Evolutionary conservation across 2,113 vertebrate genomes (phyloP).

Genomic region (Eptatretus burgeri): DNA sequence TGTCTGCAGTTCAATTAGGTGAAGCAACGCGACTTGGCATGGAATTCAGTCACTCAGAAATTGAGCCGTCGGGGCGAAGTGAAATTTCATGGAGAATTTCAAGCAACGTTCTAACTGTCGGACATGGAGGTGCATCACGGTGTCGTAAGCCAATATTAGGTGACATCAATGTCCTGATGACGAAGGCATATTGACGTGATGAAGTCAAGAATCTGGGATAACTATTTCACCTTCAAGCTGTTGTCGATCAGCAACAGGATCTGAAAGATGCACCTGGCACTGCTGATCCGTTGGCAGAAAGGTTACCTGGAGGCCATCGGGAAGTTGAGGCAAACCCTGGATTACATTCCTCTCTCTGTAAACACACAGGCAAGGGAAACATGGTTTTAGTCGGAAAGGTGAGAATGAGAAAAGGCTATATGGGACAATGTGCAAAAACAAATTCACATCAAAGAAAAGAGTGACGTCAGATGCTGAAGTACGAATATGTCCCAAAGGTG

Average conservation of each 20-base stretch:
- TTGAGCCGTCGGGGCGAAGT: too few species aligned
- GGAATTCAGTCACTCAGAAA: too few species aligned
- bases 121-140: too few species aligned
- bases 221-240: slow-evolving; percentile 9
- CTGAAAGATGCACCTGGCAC: slow-evolving; percentile 62
- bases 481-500: too few species aligned
- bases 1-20: too few species aligned
- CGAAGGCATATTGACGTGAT: background rate
- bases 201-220: background rate
- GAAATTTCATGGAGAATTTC: too few species aligned
- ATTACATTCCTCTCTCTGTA: slow-evolving; percentile 92
- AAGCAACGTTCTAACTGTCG: too few species aligned
- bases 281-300: slow-evolving; percentile 79
- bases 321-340: slow-evolving; percentile 86
- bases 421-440: too few species aligned
- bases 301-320: slow-evolving; percentile 72
- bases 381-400: slow-evolving; percentile 8
- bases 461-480: too few species aligned
- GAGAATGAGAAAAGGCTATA: background rate
- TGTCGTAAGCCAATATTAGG: too few species aligned
- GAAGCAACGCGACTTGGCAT: too few species aligned
- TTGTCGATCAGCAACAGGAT: slow-evolving; percentile 57
- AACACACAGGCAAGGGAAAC: slow-evolving; percentile 15
- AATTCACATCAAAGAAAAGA: too few species aligned
- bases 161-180: background rate